Percentiles rank a stretch among this genome's conserved stretches.
Evolutionary conservation across 1,140 invertebrate species (phyloP).

Genomic region (Drosophila grimshawi): DNA sequence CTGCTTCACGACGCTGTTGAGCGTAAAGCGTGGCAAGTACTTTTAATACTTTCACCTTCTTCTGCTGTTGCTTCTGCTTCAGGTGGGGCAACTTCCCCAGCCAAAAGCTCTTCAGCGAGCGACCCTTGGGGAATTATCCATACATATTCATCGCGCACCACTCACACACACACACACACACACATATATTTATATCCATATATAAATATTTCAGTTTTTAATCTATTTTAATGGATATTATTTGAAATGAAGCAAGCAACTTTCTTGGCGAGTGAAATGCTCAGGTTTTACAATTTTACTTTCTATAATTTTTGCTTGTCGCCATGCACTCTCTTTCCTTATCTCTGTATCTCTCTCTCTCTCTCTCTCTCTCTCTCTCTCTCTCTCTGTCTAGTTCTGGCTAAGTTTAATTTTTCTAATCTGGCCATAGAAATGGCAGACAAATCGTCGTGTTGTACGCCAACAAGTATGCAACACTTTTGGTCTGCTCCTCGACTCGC

Average conservation of each 20-base stretch:
- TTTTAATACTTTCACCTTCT: conserved; percentile 80
- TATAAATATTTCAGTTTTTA: conserved; percentile 82
- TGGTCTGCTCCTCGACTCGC: conserved; percentile 19
- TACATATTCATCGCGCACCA: conserved; percentile 37
- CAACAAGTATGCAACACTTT: conserved; percentile 77
- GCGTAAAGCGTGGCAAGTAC: conserved; percentile 58
- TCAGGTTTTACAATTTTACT: conserved; percentile 58
- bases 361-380: neutral
- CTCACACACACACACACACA: conserved; percentile 19
- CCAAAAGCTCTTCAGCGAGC: conserved; percentile 8
- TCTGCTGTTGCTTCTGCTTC: neutral
- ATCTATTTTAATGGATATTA: conserved; percentile 83
- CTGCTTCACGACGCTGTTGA: conserved; percentile 64
- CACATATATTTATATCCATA: conserved; percentile 27
- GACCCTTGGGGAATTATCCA: conserved; percentile 40
- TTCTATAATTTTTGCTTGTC: conserved; percentile 69
- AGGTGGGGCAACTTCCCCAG: neutral
- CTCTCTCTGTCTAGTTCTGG: neutral
- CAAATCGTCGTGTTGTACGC: conserved; percentile 59
- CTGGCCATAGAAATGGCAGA: conserved; percentile 37
- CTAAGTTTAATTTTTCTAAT: conserved; percentile 76
- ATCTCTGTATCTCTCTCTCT: neutral
- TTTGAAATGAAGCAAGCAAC: conserved; percentile 64
- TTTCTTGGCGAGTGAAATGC: conserved; percentile 21
- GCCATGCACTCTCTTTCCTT: conserved; percentile 24